phyloP scores from a whole-genome alignment of 2,888 invertebrate genomes.

The Siphonodentalium dalli region DNA sequence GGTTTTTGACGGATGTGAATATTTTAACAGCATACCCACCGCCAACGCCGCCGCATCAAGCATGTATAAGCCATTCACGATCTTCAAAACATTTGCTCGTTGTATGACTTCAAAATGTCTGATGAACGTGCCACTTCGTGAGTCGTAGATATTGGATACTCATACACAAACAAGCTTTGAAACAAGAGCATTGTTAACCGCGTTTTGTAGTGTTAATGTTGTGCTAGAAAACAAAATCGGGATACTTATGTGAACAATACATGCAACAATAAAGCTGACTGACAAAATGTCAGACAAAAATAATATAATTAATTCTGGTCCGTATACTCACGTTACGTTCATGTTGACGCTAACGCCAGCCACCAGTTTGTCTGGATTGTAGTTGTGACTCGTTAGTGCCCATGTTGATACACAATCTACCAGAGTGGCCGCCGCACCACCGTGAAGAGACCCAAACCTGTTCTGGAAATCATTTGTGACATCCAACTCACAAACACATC shows the following conservation, averaged over 20 bases:
- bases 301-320: no score
- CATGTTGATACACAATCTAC: constrained; percentile 81
- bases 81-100: no score
- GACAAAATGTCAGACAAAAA: neutral
- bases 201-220: neutral
- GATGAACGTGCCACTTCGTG: no score
- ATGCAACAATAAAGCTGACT: neutral
- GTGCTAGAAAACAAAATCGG: neutral
- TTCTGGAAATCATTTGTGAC: constrained; percentile 80
- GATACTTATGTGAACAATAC: neutral
- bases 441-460: constrained; percentile 78
- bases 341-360: constrained; percentile 85
- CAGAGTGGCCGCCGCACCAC: constrained; percentile 83
- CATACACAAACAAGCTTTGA: no score
- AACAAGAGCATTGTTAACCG: neutral
- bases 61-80: no score
- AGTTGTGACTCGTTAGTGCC: constrained; percentile 74
- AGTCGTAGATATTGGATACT: no score
- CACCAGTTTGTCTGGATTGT: constrained; percentile 67
- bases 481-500: constrained; percentile 77
- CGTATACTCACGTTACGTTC: constrained; percentile 75
- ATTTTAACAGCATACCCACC: no score
- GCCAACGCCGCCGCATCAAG: no score
- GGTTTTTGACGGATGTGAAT: no score
- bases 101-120: no score